Evolutionary conservation across 2,797 vertebrate species (phyloP).

Genomic region (Scolopax rusticola): DNA sequence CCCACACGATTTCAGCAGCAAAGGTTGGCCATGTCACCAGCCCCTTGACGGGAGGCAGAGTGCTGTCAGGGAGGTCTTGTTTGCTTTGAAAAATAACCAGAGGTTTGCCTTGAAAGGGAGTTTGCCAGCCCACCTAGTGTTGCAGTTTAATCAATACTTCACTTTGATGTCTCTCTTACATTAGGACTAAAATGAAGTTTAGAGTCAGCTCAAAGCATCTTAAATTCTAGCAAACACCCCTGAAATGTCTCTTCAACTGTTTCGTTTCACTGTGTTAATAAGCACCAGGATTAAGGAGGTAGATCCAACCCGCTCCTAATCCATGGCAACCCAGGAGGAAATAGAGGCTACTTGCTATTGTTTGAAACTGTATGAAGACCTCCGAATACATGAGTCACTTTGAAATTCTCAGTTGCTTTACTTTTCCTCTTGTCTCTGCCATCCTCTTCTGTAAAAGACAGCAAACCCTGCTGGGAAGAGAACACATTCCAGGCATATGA

Average conservation of each 20-base stretch:
- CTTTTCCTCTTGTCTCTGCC: neutral
- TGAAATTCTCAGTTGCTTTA: neutral
- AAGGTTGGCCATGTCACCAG: neutral
- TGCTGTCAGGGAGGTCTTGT: conserved; percentile 12
- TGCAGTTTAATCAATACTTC: conserved; percentile 43
- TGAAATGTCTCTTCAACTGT: neutral
- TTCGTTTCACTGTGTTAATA: neutral
- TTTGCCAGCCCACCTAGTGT: neutral
- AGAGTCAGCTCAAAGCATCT: neutral
- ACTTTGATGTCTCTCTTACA: conserved; percentile 13
- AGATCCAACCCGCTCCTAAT: neutral
- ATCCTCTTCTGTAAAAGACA: neutral
- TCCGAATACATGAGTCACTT: neutral
- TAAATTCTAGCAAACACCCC: neutral
- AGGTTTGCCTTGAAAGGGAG: neutral
- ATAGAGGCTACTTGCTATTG: neutral
- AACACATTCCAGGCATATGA: neutral
- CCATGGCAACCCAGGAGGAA: neutral
- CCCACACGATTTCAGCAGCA: neutral
- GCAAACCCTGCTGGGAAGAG: neutral
- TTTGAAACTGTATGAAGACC: neutral
- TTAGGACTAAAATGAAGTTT: neutral
- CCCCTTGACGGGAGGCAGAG: neutral
- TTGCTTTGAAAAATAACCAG: neutral
- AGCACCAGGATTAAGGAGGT: neutral